Conservation (phyloP, 2,888 invertebrate species). For the Ferdinandea cuprea region DNA sequence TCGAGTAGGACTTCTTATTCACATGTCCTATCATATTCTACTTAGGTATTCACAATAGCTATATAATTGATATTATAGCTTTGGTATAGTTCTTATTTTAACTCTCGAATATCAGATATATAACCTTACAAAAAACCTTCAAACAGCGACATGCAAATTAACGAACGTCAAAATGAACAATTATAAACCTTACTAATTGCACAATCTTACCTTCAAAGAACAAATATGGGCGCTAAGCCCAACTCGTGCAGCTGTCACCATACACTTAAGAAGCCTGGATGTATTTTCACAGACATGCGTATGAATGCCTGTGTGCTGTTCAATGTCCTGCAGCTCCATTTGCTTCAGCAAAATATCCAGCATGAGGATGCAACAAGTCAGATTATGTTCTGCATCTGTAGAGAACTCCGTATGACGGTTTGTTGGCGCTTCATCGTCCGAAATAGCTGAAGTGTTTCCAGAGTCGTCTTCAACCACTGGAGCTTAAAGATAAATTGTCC, state of each 20-base stretch:
- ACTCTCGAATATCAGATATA: too few relatives aligned
- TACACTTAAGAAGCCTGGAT: conserved; percentile 88
- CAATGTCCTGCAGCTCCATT: conserved; percentile 94
- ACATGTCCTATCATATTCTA: too few relatives aligned
- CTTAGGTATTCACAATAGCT: too few relatives aligned
- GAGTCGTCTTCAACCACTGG: conserved; percentile 89
- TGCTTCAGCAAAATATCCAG: conserved; percentile 97
- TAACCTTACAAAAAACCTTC: too few relatives aligned
- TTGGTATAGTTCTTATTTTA: too few relatives aligned
- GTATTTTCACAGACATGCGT: conserved; percentile 90
- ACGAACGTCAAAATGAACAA: too few relatives aligned
- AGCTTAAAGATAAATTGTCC: conserved; percentile 81
- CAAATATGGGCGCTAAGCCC: conserved; percentile 86
- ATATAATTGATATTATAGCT: too few relatives aligned
- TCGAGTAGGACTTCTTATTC: too few relatives aligned
- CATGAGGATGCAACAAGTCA: conserved; percentile 98
- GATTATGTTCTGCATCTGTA: conserved; percentile 89
- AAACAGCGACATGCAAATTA: too few relatives aligned
- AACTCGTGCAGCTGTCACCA: conserved; percentile 90
- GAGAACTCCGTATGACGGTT: conserved; percentile 88
- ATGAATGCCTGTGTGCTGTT: conserved; percentile 90
- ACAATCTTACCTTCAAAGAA: conserved; percentile 83
- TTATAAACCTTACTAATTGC: too few relatives aligned
- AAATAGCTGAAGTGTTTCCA: conserved; percentile 87
- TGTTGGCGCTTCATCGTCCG: conserved; percentile 87